A percentile compares a stretch with the other conserved stretches of the same genome.
These are phyloP conservation scores for Hypselothyrea guttata DNA, from an alignment of 2,888 invertebrate genomes.

Conservation along the genomic window DNA sequence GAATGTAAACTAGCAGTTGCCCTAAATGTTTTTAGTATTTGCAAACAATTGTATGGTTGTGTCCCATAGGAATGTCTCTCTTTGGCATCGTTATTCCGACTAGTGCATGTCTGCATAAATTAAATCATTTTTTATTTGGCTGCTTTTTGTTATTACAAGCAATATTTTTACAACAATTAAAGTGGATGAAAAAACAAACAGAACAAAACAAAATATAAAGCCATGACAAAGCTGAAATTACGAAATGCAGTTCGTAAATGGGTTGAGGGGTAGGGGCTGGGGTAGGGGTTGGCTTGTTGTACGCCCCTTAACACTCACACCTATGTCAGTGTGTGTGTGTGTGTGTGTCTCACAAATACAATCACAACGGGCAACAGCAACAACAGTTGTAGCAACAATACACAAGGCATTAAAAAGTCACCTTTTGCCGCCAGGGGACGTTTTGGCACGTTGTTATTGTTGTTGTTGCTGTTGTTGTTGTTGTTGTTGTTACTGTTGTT, in stretches of 20 bases:
- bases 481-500: slow-evolving; percentile 16
- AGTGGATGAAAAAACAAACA: slow-evolving; percentile 22
- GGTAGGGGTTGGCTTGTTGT: too few species aligned
- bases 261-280: neutral
- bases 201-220: slow-evolving; percentile 30
- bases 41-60: too few species aligned
- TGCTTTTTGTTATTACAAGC: slow-evolving; percentile 29
- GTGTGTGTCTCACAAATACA: slow-evolving; percentile 52
- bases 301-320: slow-evolving; percentile 41
- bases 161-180: slow-evolving; percentile 65
- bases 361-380: slow-evolving; percentile 52
- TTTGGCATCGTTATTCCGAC: too few species aligned
- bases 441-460: slow-evolving; percentile 22
- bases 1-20: too few species aligned
- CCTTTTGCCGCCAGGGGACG: slow-evolving; percentile 59
- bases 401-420: slow-evolving; percentile 71
- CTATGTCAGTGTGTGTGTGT: slow-evolving; percentile 24
- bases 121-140: slow-evolving; percentile 2
- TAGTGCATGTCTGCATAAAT: neutral
- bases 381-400: slow-evolving; percentile 24
- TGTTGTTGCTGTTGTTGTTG: slow-evolving; percentile 17
- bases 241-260: slow-evolving; percentile 19
- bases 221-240: slow-evolving; percentile 41
- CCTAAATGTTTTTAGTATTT: too few species aligned
- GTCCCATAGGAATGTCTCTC: too few species aligned